A percentile compares a stretch with the other conserved stretches of the same genome.
Conservation (phyloP, 2,797 vertebrate genomes). For the Sphaeramia orbicularis region DNA sequence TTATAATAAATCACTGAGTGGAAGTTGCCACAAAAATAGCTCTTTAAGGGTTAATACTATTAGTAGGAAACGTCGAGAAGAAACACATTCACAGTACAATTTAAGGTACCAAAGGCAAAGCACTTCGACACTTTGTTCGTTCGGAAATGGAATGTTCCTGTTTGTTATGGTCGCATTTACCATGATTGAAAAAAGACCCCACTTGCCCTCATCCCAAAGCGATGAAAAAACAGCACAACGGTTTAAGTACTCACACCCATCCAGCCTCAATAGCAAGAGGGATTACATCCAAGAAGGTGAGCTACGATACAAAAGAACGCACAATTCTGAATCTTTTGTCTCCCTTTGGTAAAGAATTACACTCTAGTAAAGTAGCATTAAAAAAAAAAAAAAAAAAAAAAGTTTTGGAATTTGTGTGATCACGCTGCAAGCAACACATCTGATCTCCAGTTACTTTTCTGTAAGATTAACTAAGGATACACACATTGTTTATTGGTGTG, state of each 20-base stretch:
- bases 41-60: conserved; percentile 4
- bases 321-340: conserved; percentile 1
- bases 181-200: conserved; percentile 9
- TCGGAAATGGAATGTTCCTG: background rate
- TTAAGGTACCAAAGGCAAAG: background rate
- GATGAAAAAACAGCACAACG: background rate
- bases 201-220: background rate
- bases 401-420: conserved; percentile 17
- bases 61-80: conserved; percentile 9
- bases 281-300: conserved; percentile 29
- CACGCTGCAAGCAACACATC: conserved; percentile 30
- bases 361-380: background rate
- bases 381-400: conserved; percentile 1
- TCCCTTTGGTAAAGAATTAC: conserved; percentile 30
- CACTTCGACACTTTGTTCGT: background rate
- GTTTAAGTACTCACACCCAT: conserved; percentile 18
- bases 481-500: conserved; percentile 20
- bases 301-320: conserved; percentile 31
- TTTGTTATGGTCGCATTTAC: conserved; percentile 7
- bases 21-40: no score
- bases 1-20: no score
- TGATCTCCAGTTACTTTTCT: background rate
- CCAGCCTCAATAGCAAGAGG: conserved; percentile 9
- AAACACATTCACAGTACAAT: background rate
- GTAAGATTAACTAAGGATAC: background rate